Base-by-base conservation (phyloP, 2,888 invertebrate genomes). In the Ophion ventricosus region DNA sequence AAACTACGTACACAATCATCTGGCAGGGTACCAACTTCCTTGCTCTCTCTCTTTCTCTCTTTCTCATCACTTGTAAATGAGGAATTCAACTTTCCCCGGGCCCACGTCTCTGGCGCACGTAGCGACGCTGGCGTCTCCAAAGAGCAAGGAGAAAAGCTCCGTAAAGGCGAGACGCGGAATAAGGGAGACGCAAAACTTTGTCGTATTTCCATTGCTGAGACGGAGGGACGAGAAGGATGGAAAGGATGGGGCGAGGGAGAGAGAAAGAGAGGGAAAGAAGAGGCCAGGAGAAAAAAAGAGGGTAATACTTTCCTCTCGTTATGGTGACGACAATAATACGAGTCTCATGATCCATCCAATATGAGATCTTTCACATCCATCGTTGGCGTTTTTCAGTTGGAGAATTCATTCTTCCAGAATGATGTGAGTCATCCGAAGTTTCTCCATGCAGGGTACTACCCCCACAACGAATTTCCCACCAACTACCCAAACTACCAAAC, bases 11-110 rank as follows among this genome's bases (percentile, higher is more conserved):
- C 80, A 80, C 75, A 80, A 70, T 49, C 83, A 70, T 83, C 83
- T 83, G 83, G 83, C 83, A 80, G 64, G 72, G 64, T 72, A 80
- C 83, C 83, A 83, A 83, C 35, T 75, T 54, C 64, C 74, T 64
- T 35, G 10, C 78, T 78, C 59, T 17, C 29, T 35, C 59, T 61
- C 66, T 76, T 3, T 56, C 61, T 49, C 49, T 61, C 49, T 61
- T 54, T 63, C 83, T 75, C 83, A 72, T 61, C 66, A 72, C 49
- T 59, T 66, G 70, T 72, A 70, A 49, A 83, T 83, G 83, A 75
- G 80, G 75, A 80, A 83, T 83, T 80, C 83, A 83, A 83, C 83
- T 83, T 83, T 76, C 69, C 72, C 66, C 23, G 40, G 35, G 69
- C 11, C 67, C 23, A 11, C 35, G 35, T 35, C 35, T 35, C 8